Evolutionary conservation across 30 jellyfish, hydroid and myxozoan genomes (phyloP), one percentile per base, ranked within the genome.

Genomic region (Aurelia aurita): DNA sequence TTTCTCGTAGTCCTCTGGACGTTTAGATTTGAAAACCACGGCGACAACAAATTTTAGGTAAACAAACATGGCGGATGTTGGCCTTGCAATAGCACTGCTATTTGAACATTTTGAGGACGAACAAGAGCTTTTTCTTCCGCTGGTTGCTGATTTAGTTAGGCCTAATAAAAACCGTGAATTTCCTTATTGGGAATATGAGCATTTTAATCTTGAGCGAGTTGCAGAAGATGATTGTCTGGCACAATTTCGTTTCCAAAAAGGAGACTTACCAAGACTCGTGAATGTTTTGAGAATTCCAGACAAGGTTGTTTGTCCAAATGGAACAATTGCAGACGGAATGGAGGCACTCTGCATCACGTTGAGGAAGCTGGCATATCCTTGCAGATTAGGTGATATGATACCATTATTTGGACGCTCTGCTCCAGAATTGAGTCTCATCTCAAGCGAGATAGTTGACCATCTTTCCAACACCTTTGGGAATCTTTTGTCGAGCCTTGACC

Each of bases 321-420:
- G 78, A 26, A 58, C 88, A 23, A 44, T 58, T 23, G 69, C 77
- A 60, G 21, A 34, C 69, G 74, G 58, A 61, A 49, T 57, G 0
- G 95, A 85, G 58, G 95, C 72, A n/a, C 77, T 73, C 20, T 87
- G 87, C 43, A 76, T 76, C 6, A 34, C 68, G 14, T 69, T 76
- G 70, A 58, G 61, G 51, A 69, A 85, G 35, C 46, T 85, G 62
- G 60, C 91, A 45, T 63, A 86, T 80, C 87, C 86, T 22, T 86
- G 86, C 61, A 35, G 79, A 35, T 64, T 44, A 20, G 58, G 77
- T 60, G 86, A 77, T 51, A 55, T 69, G 58, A 67, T 79, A 10
- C 74, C 88, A 47, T 51, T 87, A 47, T 64, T 87, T 87, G 96
- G 92, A 51, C 34, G 91, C 47, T 49, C 86, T 19, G 60, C 34